phyloP scores from a whole-genome alignment of 2,888 invertebrate species.

The Pedicia rivosa region DNA sequence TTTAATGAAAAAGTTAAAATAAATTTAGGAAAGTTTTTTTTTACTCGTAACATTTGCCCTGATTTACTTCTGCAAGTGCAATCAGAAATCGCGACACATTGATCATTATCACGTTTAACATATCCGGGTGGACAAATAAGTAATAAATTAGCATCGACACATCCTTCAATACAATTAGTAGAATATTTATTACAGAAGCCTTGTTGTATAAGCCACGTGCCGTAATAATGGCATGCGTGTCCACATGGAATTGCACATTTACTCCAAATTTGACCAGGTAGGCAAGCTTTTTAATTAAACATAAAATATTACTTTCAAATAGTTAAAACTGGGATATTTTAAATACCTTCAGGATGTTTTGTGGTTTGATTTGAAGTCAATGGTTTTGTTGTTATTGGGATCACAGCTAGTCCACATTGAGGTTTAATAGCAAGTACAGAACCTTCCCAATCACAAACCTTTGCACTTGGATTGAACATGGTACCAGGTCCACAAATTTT shows the following conservation, averaged over 20 bases:
- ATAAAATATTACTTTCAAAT: not conserved
- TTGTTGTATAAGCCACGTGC: not conserved
- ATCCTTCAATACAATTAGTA: constrained; percentile 23
- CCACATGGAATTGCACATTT: constrained; percentile 59
- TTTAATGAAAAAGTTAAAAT: not conserved
- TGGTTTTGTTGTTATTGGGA: constrained; percentile 8
- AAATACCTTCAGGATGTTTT: too few species aligned
- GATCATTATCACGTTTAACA: constrained; percentile 52
- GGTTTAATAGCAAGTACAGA: constrained; percentile 36
- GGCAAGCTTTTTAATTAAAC: constrained; percentile 14
- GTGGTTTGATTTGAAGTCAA: too few species aligned
- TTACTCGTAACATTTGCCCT: constrained; percentile 47
- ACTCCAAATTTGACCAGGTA: constrained; percentile 38
- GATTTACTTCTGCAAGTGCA: constrained; percentile 57
- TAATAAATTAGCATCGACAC: constrained; percentile 25
- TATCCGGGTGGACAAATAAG: constrained; percentile 39
- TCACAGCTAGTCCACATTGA: constrained; percentile 39
- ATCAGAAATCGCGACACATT: constrained; percentile 54
- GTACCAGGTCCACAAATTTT: constrained; percentile 42
- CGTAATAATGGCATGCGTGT: constrained; percentile 51
- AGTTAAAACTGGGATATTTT: not conserved
- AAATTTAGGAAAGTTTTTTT: constrained; percentile 9
- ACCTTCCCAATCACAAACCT: constrained; percentile 43
- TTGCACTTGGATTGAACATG: constrained; percentile 40
- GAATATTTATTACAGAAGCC: constrained; percentile 17